Evolutionary conservation across 2,888 invertebrate genomes (phyloP), one percentile per base, ranked within the genome.

Genomic region (Exephanes ischioxanthus): DNA sequence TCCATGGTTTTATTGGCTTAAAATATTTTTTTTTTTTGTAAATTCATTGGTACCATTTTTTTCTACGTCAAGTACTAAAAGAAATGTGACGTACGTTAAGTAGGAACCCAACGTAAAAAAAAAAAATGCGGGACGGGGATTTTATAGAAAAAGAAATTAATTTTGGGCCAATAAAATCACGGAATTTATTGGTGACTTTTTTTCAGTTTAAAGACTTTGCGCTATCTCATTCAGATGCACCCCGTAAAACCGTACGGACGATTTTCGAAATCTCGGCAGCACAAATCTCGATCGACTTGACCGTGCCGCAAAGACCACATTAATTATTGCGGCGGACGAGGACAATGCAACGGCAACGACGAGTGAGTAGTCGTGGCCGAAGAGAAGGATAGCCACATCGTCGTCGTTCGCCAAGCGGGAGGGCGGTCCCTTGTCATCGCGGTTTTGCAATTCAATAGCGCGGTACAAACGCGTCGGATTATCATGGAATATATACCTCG

Each of bases 381-480:
- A 26, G 53, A 76, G 48, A 66, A 76, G 63, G 66, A 66, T 22
- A 7, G 45, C 61, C 2, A 41, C 58, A 41, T 30, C 45, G 73
- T 41, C 73, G 73, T 26, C 41, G 53, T 22, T 45, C 33, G 19
- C 11, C 41, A 16, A 19, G 37, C 22, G 30, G 45, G 30, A 26
- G 33, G 63, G 26, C 63, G 45, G 45, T 63, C 63, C 30, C 45
- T 76, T n/a, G 76, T 66, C 51, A 63, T 63, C 53, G 76, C 66
- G 76, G 76, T 72, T 83, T 85, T 78, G 83, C 80, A 86, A 83
- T 86, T 86, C 77, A 83, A 83, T 83, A 68, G 83, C 68, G 55
- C 45, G 76, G 61, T 37, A 80, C 76, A 80, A 80, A 80, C 77
- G 63, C 63, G 37, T 67, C 67, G 80, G 66, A 55, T 80, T 80